A percentile compares a stretch with the other conserved stretches of the same genome.
phyloP scores from a whole-genome alignment of 2,797 vertebrate species.

The Craterocephalus amniculus region DNA sequence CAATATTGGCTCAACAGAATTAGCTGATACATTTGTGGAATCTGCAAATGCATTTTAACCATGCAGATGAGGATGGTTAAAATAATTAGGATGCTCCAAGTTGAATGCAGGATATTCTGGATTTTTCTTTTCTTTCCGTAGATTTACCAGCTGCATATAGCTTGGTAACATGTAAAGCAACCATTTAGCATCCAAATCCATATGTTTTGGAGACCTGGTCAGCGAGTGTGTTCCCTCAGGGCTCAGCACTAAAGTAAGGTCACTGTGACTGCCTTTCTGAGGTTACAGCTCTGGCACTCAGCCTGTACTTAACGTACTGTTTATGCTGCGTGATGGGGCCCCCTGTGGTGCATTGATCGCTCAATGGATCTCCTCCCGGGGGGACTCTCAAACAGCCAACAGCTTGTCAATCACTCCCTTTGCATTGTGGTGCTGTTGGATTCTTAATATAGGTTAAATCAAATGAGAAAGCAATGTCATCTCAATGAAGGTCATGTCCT shows the following conservation, averaged over 20 bases:
- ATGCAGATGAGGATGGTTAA: not conserved
- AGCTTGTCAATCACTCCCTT: conserved; percentile 52
- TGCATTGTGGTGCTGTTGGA: conserved; percentile 38
- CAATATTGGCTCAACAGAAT: not conserved
- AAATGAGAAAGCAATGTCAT: conserved; percentile 57
- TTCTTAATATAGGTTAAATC: conserved; percentile 50
- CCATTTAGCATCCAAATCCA: conserved; percentile 14
- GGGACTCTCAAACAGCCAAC: conserved; percentile 58
- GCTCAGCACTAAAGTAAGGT: conserved; percentile 50
- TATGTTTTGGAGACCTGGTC: conserved; percentile 32
- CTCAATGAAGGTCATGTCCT: conserved; percentile 51
- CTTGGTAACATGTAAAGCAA: not conserved
- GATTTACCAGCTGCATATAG: not conserved
- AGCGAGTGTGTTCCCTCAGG: conserved; percentile 23
- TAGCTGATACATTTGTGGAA: not conserved
- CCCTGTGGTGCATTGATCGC: conserved; percentile 69
- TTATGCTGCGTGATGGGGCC: conserved; percentile 59
- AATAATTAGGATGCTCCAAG: not conserved
- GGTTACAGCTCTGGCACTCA: conserved; percentile 38
- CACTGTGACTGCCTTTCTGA: conserved; percentile 53
- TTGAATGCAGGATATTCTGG: not conserved
- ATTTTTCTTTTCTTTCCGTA: not conserved
- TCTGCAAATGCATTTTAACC: not conserved
- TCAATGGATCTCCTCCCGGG: conserved; percentile 66
- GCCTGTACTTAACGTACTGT: conserved; percentile 63